Conservation (phyloP, 2,797 vertebrate genomes). For the Anguilla anguilla region DNA sequence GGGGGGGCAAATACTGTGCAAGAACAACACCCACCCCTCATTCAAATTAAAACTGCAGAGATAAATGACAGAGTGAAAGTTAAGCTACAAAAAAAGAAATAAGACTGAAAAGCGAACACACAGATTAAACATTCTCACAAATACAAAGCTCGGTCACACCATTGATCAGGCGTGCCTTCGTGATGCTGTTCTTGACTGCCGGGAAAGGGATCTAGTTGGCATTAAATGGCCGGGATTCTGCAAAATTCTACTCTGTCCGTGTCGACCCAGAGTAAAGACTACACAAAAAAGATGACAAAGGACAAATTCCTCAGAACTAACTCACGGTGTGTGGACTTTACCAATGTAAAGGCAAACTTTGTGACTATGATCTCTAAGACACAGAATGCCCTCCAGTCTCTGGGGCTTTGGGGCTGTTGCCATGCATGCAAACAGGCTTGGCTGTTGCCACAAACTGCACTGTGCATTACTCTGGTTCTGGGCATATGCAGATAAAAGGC, state of each 20-base stretch:
- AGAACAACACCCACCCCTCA: background rate
- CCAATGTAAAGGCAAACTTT: background rate
- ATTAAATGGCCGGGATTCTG: conserved; percentile 63
- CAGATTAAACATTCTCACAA: background rate
- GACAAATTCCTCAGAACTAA: background rate
- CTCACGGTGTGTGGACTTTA: background rate
- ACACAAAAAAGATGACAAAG: background rate
- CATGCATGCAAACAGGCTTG: conserved; percentile 67
- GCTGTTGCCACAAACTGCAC: conserved; percentile 68
- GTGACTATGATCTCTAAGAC: conserved; percentile 22
- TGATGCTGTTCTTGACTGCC: conserved; percentile 35
- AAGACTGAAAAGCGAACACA: background rate
- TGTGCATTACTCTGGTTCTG: conserved; percentile 70
- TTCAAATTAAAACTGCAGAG: background rate
- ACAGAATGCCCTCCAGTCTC: conserved; percentile 28
- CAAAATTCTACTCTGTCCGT: conserved; percentile 70
- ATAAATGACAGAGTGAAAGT: background rate
- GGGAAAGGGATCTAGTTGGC: conserved; percentile 65
- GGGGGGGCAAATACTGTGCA: background rate
- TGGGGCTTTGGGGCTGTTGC: conserved; percentile 1
- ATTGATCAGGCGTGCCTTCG: background rate
- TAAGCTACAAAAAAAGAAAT: background rate
- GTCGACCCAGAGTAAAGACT: conserved; percentile 57
- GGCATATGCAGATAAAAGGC: conserved; percentile 73
- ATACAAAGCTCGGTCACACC: background rate